These are phyloP conservation scores for Carabus problematicus DNA, from an alignment of 2,888 invertebrate genomes.

Conservation along the genomic window DNA sequence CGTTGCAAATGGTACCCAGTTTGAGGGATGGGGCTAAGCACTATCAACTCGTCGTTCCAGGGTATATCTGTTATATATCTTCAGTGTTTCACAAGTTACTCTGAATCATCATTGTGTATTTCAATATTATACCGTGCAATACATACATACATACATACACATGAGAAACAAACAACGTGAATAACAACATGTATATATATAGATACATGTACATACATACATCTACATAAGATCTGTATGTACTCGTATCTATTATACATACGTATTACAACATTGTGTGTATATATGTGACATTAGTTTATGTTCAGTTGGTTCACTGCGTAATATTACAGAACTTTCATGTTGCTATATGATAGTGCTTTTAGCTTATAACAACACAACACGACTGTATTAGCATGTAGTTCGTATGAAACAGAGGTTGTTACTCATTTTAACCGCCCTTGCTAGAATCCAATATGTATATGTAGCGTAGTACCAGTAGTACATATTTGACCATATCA, in stretches of 20 bases:
- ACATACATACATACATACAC: too few species aligned
- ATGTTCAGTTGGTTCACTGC: conserved; percentile 19
- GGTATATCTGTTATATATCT: conserved; percentile 29
- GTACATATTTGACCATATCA: too few species aligned
- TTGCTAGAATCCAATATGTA: conserved; percentile 1
- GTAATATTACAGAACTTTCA: conserved; percentile 29
- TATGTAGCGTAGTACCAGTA: background rate
- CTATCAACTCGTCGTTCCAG: conserved; percentile 38
- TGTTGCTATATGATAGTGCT: conserved; percentile 56
- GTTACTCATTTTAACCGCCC: conserved; percentile 38
- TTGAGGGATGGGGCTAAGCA: conserved; percentile 39
- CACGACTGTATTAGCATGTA: conserved; percentile 54
- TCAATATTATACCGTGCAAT: conserved; percentile 29
- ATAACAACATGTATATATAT: too few species aligned
- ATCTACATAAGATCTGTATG: too few species aligned
- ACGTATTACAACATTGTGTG: too few species aligned
- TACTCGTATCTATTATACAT: too few species aligned
- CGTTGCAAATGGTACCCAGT: conserved; percentile 13
- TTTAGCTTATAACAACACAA: conserved; percentile 59
- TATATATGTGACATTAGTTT: background rate
- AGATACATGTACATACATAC: too few species aligned
- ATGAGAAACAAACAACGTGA: too few species aligned
- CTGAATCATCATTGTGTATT: conserved; percentile 24
- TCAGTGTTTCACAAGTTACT: conserved; percentile 7
- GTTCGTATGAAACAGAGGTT: conserved; percentile 18